These are phyloP conservation scores for Epirrhoe alternata DNA, from an alignment of 2,888 invertebrate species.

Conservation along the genomic window DNA sequence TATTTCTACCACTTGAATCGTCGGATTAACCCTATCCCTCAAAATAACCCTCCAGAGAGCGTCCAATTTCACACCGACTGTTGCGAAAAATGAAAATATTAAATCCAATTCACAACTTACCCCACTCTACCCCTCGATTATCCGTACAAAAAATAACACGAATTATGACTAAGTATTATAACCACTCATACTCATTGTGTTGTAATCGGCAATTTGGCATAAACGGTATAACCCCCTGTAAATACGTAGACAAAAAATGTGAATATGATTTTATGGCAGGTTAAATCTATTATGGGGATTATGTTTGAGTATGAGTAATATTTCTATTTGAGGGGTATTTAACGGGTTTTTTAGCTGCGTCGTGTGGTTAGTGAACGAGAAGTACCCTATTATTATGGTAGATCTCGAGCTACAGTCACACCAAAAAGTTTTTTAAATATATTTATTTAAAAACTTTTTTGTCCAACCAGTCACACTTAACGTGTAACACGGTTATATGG, in stretches of 20 bases:
- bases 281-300: constrained; percentile 84
- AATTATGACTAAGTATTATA: constrained; percentile 79
- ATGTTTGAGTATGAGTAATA: constrained; percentile 82
- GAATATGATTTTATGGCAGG: constrained; percentile 84
- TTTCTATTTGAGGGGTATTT: constrained; percentile 80
- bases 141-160: constrained; percentile 73
- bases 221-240: constrained; percentile 70
- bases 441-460: too few species aligned
- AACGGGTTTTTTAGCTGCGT: constrained; percentile 81
- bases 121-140: constrained; percentile 75
- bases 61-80: constrained; percentile 83
- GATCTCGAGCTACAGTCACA: constrained; percentile 45
- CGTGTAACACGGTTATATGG: too few species aligned
- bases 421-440: too few species aligned
- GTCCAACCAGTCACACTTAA: too few species aligned
- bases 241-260: constrained; percentile 70
- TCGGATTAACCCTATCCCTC: constrained; percentile 73
- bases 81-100: constrained; percentile 81
- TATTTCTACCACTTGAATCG: constrained; percentile 60
- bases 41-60: constrained; percentile 73
- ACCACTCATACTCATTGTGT: constrained; percentile 75
- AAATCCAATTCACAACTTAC: constrained; percentile 81
- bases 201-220: constrained; percentile 74
- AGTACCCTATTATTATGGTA: constrained; percentile 70
- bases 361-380: constrained; percentile 58